Evolutionary conservation across 2,113 vertebrate genomes (phyloP).

Genomic region (Mandrillus leucophaeus): DNA sequence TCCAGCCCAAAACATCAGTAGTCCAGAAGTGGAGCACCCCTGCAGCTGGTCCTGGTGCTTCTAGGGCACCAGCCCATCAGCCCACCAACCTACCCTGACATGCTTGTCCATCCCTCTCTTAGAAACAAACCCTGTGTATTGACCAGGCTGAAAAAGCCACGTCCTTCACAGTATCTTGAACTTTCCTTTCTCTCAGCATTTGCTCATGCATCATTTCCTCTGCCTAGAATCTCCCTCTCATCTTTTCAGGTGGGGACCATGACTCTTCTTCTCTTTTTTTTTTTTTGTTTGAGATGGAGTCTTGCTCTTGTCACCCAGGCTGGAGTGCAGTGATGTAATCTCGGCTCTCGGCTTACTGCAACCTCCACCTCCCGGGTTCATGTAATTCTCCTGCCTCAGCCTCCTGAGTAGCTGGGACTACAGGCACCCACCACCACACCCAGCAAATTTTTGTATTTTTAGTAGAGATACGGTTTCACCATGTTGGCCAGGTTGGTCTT

Average conservation of each 20-base stretch:
- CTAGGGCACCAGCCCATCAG: neutral
- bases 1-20: neutral
- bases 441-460: no score
- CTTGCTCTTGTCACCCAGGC: neutral
- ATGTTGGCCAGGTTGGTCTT: no score
- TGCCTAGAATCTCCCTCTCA: neutral
- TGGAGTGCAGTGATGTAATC: no score
- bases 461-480: no score
- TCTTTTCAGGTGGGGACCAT: neutral
- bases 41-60: neutral
- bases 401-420: no score
- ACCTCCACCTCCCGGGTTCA: no score
- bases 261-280: no score
- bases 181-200: neutral
- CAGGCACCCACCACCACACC: no score
- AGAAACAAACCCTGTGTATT: neutral
- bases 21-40: neutral
- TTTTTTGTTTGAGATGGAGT: no score
- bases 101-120: neutral
- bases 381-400: no score
- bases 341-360: no score
- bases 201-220: neutral
- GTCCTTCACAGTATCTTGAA: neutral
- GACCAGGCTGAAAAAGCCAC: neutral
- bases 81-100: neutral